Evolutionary conservation across 2,797 vertebrate genomes (phyloP), one percentile per base, ranked within the genome.

Genomic region (Phalloptychus januarius): DNA sequence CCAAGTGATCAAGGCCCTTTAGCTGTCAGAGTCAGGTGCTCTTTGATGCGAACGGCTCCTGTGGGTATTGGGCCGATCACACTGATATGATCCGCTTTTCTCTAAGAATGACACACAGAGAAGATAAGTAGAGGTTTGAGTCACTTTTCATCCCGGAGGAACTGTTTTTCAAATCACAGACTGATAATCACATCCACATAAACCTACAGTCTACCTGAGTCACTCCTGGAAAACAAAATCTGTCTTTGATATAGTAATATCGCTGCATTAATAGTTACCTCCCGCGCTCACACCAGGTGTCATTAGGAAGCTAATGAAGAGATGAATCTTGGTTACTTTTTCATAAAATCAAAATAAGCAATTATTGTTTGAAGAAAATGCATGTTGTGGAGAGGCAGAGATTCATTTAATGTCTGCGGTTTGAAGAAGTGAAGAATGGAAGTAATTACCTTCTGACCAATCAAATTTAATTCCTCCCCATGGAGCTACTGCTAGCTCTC

Each of bases 101-200:
- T 79, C 56, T 5, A 54, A 71, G 61, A 78, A 82, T 70, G 81
- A 83, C 78, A 78, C 71, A 36, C 79, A 69, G 48, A 75, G 61
- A 75, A 83, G 86, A 90, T 88, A 79, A 90, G 61, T 85, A 54
- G 52, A 83, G 85, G 78, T 85, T 87, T 86, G 74, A 80, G 76
- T 81, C 52, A 13, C 75, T 74, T 65, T 70, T 83, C 83, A 73
- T 81, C 70, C 63, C 25, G 63, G 85, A 81, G 81, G 76, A 83
- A 56, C 56, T 71, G 65, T 83, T 87, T 87, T 88, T 82, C 72
- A 78, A 72, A 81, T 82, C 75, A 56, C 42, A 82, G 69, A 84
- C 61, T 83, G 61, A 5, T 16, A 76, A 74, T 78, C 80, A n/a
- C 13, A 4, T 77, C 56, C 54, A 78, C 77, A 13, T 67, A 71